Evolutionary conservation across 2,797 vertebrate species (phyloP), one percentile per base, ranked within the genome.

Genomic region (Coreius guichenoti): DNA sequence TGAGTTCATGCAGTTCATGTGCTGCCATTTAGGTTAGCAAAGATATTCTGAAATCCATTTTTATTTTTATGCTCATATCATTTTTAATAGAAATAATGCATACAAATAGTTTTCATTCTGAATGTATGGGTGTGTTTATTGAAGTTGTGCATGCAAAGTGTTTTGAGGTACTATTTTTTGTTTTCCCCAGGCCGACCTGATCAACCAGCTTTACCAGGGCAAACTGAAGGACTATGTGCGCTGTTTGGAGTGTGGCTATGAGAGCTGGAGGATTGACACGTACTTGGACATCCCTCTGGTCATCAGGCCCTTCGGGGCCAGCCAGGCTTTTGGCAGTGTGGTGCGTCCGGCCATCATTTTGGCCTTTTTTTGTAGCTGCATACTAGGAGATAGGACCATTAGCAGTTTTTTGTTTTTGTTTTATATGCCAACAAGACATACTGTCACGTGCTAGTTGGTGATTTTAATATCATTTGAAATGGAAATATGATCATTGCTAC

Each of bases 161-260:
- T 69, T 12, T 77, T 79, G 33, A 77, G 68, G 16, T 84, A 90
- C 69, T 87, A 39, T 88, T 84, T 84, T 17, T 88, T 80, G 29
- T 33, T 87, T 76, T 94, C 95, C 21, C 88, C 93, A 99, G 98
- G 98, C 98, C 80, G 98, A 99, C 94, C 96, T 99, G 89, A 99
- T 99, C 94, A 99, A 99, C 92, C 98, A 99, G 90, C 95, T 99
- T 49, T 99, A 99, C 92, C 98, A 99, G 94, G 98, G 98, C 89
- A 99, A 99, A 90, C 95, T 99, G 93, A 99, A 99, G 94, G 98
- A 99, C 94, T 99, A 99, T 78, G 98, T 99, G 68, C 96, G 97
- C 65, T 99, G 98, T 92, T 94, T 99, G 89, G 98, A 99, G 93
- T 99, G 98, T 89, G 98, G 98, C 89, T 97, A 99, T 58, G 98